Evolutionary conservation across 2,797 vertebrate species (phyloP).

Genomic region (Alectoris magna): DNA sequence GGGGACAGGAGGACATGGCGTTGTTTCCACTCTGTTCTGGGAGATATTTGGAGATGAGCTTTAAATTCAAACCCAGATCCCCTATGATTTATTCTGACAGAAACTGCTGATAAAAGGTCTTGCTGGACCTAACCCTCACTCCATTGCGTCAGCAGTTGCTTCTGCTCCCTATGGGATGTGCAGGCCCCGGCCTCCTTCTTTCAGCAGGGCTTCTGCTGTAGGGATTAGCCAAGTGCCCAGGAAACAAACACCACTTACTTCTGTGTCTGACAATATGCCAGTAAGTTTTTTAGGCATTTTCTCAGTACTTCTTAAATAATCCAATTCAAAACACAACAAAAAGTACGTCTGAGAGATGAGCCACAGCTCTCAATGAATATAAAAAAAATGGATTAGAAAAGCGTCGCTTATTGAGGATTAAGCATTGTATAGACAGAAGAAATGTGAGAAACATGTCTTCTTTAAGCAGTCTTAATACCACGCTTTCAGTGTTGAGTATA

Average conservation of each 20-base stretch:
- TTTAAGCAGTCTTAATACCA: background rate
- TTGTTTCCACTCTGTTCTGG: background rate
- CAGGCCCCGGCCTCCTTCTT: background rate
- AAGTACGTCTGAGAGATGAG: background rate
- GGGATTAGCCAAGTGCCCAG: background rate
- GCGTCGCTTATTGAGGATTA: background rate
- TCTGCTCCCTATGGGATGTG: background rate
- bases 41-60: background rate
- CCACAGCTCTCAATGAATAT: background rate
- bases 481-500: background rate
- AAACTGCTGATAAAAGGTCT: background rate
- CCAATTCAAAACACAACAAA: background rate
- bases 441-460: background rate
- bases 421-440: conserved; percentile 8
- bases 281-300: background rate
- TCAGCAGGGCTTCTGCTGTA: background rate
- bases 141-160: background rate
- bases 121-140: background rate
- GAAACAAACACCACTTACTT: background rate
- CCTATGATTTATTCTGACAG: background rate
- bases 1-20: background rate
- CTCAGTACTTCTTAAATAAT: background rate
- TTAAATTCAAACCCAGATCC: background rate
- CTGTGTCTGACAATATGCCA: background rate
- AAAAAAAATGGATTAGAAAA: conserved; percentile 35